Evolutionary conservation across 2,113 vertebrate genomes (phyloP), one percentile per base, ranked within the genome.

Genomic region (Leptosomus discolor): DNA sequence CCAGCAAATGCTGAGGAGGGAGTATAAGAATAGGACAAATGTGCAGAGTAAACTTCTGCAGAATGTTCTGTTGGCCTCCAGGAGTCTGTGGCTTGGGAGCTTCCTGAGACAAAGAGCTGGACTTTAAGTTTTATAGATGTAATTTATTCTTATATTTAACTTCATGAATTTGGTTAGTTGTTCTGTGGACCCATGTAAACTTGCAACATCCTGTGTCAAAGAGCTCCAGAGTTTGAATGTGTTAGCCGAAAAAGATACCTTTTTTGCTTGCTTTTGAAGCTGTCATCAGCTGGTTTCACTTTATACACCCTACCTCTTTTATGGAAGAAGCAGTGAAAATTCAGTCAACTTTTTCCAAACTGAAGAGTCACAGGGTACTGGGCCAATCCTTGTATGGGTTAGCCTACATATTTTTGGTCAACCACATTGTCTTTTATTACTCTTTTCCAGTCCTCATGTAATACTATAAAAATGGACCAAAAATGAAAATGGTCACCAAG

Each of bases 21-120:
- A 20, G 32, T 27, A 7, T 12, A 39, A 68, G 16, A 51, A 60
- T 3, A 73, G 48, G 48, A 21, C 6, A 11, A 68, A 85, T 0
- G 1, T 0, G 0, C 6, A 13, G 53, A 39, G 6, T n/a, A 43
- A 74, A n/a, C 20, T 48, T 67, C 6, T 56, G 39, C 45, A 29
- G 74, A 41, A 32, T 56, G 26, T 68, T 63, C 48, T 9, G 0
- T 46, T 20, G 26, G n/a, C 64, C 58, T 50, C 19, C 48, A 54
- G 53, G n/a, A 77, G n/a, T 51, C 32, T 54, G 57, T 61, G 45
- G 9, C 45, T 78, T 67, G 41, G 50, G 30, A 61, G 43, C 23
- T 74, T 90, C 29, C 30, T 30, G 22, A 70, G 9, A 39, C 5
- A 30, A 56, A 84, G 48, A 68, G 4, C 7, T 69, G 13, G 23